A percentile compares a stretch with the other conserved stretches of the same genome.
These are phyloP conservation scores for Drosophila malerkotliana DNA, from an alignment of 1,140 invertebrate genomes.

Conservation along the genomic window DNA sequence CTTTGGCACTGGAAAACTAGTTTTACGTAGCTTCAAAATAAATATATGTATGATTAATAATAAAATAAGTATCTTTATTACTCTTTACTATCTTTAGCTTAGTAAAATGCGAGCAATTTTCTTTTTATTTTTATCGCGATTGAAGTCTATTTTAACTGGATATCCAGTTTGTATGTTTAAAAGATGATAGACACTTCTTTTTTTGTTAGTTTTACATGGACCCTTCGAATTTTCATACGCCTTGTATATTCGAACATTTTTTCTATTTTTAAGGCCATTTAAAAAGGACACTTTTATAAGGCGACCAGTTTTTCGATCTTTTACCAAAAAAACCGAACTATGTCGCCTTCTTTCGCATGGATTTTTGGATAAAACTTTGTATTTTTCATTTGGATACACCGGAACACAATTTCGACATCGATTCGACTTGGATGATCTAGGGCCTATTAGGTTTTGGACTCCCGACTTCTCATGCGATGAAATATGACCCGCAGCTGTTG, in stretches of 20 bases:
- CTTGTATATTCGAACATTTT: slow-evolving; percentile 9
- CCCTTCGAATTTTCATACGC: neutral
- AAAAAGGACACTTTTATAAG: slow-evolving; percentile 24
- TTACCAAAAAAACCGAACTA: slow-evolving; percentile 13
- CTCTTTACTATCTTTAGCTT: neutral
- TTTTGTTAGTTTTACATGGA: neutral
- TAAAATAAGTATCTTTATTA: neutral
- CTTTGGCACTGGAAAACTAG: slow-evolving; percentile 11
- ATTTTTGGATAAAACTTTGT: neutral
- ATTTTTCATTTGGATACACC: slow-evolving; percentile 1
- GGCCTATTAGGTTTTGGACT: neutral
- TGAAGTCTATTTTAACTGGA: slow-evolving; percentile 21
- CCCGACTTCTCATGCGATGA: neutral
- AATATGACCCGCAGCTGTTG: neutral
- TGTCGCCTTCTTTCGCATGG: neutral
- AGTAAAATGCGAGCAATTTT: neutral
- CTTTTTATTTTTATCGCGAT: neutral
- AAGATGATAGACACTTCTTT: slow-evolving; percentile 21
- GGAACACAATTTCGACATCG: neutral
- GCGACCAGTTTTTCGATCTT: slow-evolving; percentile 6
- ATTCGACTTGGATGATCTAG: neutral
- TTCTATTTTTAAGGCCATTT: slow-evolving; percentile 10
- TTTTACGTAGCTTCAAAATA: neutral
- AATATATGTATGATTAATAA: neutral
- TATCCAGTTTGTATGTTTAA: slow-evolving; percentile 4